Percentiles rank a stretch among this genome's conserved stretches.
Evolutionary conservation across 1,140 invertebrate genomes (phyloP).

Genomic region (Hirudo medicinalis): DNA sequence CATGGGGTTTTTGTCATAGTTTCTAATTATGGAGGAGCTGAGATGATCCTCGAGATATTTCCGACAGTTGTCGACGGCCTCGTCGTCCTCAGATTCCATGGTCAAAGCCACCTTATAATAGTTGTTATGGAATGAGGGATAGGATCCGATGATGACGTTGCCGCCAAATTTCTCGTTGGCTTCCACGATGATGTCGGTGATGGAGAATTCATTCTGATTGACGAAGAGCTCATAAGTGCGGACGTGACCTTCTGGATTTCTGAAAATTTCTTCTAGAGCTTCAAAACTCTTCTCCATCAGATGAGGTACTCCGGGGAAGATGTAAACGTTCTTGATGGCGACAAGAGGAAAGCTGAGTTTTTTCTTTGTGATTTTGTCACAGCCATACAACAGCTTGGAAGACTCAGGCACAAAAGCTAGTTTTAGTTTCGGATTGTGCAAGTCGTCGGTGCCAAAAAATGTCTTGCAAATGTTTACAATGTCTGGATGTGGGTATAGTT

Average conservation of each 20-base stretch:
- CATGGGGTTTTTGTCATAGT: slow-evolving; percentile 38
- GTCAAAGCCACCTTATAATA: slow-evolving; percentile 45
- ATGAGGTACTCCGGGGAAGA: slow-evolving; percentile 63
- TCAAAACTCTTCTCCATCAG: slow-evolving; percentile 51
- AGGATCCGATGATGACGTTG: slow-evolving; percentile 53
- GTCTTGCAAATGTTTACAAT: slow-evolving; percentile 48
- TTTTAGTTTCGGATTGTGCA: slow-evolving; percentile 44
- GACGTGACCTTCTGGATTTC: slow-evolving; percentile 35
- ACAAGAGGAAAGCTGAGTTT: slow-evolving; percentile 52
- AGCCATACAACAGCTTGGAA: slow-evolving; percentile 37
- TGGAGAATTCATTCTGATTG: slow-evolving; percentile 46
- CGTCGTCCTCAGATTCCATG: slow-evolving; percentile 37
- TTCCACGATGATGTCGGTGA: slow-evolving; percentile 46
- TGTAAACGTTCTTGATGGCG: slow-evolving; percentile 56
- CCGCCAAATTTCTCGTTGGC: slow-evolving; percentile 45
- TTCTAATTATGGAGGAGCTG: slow-evolving; percentile 32
- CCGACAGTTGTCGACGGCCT: slow-evolving; percentile 31
- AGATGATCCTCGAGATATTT: slow-evolving; percentile 31
- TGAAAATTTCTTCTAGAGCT: slow-evolving; percentile 39
- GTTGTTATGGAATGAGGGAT: slow-evolving; percentile 49
- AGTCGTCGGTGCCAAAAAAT: slow-evolving; percentile 37
- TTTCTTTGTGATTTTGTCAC: slow-evolving; percentile 32
- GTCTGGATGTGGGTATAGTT: slow-evolving; percentile 47
- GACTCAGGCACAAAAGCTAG: slow-evolving; percentile 42
- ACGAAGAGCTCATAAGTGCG: slow-evolving; percentile 44